A percentile compares a stretch with the other conserved stretches of the same genome.
These are phyloP conservation scores for Zhuqinia jingwanae DNA, from an alignment of 2,888 invertebrate species.

Conservation along the genomic window DNA sequence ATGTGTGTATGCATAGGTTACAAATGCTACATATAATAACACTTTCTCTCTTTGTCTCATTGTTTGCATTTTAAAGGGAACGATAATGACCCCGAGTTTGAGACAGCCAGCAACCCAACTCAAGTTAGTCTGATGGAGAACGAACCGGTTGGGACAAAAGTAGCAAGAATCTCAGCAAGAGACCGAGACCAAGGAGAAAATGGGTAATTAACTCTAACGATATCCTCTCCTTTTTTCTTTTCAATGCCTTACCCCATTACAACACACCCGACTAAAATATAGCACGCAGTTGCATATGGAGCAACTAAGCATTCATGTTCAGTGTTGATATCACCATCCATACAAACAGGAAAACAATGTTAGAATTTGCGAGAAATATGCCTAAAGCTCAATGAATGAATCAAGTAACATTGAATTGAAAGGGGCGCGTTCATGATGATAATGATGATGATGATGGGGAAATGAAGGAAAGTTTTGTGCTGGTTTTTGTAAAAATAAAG, in stretches of 20 bases:
- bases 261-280: background rate
- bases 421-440: background rate
- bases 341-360: background rate
- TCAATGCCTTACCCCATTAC: conserved; percentile 7
- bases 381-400: conserved; percentile 29
- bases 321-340: conserved; percentile 31
- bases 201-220: conserved; percentile 78
- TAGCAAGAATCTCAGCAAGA: conserved; percentile 91
- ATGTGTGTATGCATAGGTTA: too few species aligned
- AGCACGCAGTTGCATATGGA: background rate
- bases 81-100: conserved; percentile 83
- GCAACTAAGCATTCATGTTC: background rate
- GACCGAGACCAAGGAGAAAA: conserved; percentile 96
- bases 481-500: background rate
- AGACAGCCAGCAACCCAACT: conserved; percentile 76
- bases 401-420: background rate
- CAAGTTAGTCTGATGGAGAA: conserved; percentile 91
- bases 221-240: conserved; percentile 56
- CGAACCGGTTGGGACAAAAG: conserved; percentile 91
- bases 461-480: conserved; percentile 31
- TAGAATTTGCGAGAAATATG: conserved; percentile 12
- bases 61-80: conserved; percentile 59
- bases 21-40: background rate
- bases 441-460: background rate
- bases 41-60: background rate